These are phyloP conservation scores for Agapornis roseicollis DNA, from an alignment of 2,113 vertebrate species.

Conservation along the genomic window DNA sequence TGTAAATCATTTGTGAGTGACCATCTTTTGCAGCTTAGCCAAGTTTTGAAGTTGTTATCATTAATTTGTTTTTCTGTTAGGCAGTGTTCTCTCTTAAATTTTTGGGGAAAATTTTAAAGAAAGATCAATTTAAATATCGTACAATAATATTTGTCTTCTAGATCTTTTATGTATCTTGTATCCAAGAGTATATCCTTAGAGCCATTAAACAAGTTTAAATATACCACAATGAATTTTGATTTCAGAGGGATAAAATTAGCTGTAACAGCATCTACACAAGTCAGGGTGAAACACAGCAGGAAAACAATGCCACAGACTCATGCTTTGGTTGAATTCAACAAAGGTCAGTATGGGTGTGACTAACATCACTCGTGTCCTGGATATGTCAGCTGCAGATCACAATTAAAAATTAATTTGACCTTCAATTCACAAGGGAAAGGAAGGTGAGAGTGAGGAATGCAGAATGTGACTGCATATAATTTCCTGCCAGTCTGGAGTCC, in stretches of 20 bases:
- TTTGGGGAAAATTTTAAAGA: not conserved
- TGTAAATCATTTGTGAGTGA: not conserved
- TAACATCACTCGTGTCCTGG: not conserved
- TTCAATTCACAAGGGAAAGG: not conserved
- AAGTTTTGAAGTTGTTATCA: not conserved
- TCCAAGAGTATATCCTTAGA: not conserved
- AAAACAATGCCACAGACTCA: not conserved
- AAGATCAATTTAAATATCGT: not conserved
- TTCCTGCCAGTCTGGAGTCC: not conserved
- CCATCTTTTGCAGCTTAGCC: not conserved
- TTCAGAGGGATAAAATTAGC: not conserved
- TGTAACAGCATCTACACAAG: not conserved
- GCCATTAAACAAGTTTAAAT: not conserved
- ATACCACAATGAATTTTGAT: not conserved
- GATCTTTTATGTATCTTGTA: not conserved
- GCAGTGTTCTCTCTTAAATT: not conserved
- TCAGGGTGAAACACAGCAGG: not conserved
- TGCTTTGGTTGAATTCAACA: fast-evolving
- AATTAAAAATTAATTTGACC: not conserved
- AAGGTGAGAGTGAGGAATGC: not conserved
- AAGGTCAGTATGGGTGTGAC: not conserved
- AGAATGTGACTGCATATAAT: not conserved
- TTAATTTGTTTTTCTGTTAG: not conserved
- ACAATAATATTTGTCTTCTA: not conserved
- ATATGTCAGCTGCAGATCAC: not conserved